These are phyloP conservation scores for Oxyteleia sp. DNA, from an alignment of 2,888 invertebrate genomes.

Conservation along the genomic window DNA sequence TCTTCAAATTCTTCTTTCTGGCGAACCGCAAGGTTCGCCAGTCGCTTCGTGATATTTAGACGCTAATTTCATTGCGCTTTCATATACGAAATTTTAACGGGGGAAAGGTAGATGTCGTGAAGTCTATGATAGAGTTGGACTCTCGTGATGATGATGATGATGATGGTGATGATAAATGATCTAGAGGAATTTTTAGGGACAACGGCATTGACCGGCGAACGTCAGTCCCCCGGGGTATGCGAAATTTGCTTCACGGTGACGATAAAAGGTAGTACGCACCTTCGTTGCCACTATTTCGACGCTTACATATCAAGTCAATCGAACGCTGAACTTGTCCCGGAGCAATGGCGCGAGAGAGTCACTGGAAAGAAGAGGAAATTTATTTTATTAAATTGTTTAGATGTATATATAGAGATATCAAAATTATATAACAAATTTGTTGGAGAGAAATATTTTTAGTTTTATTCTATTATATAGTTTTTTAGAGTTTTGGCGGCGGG, in stretches of 20 bases:
- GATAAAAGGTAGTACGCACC: not conserved
- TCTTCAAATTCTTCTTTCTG: constrained; percentile 44
- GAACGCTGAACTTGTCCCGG: constrained; percentile 4
- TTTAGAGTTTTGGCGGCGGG: constrained; percentile 55
- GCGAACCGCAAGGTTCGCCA: constrained; percentile 18
- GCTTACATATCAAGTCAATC: constrained; percentile 58
- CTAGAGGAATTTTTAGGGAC: not conserved
- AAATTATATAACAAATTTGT: constrained; percentile 69
- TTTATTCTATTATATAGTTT: constrained; percentile 70
- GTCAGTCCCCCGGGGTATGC: too few relatives aligned
- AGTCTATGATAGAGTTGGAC: constrained; percentile 49
- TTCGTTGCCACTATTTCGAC: constrained; percentile 39
- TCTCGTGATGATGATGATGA: constrained; percentile 22
- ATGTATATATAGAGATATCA: constrained; percentile 67
- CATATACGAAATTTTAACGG: constrained; percentile 36
- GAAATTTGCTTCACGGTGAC: too few relatives aligned
- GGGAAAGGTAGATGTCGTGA: constrained; percentile 55
- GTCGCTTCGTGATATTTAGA: constrained; percentile 85
- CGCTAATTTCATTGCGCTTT: constrained; percentile 80
- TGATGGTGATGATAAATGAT: too few relatives aligned
- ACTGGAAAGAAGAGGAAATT: constrained; percentile 54
- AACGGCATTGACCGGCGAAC: constrained; percentile 10
- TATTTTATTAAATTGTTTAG: constrained; percentile 72
- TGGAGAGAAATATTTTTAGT: constrained; percentile 64
- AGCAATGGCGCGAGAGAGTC: constrained; percentile 16